These are phyloP conservation scores for Eristalis pertinax DNA, from an alignment of 2,888 invertebrate species.

Conservation along the genomic window DNA sequence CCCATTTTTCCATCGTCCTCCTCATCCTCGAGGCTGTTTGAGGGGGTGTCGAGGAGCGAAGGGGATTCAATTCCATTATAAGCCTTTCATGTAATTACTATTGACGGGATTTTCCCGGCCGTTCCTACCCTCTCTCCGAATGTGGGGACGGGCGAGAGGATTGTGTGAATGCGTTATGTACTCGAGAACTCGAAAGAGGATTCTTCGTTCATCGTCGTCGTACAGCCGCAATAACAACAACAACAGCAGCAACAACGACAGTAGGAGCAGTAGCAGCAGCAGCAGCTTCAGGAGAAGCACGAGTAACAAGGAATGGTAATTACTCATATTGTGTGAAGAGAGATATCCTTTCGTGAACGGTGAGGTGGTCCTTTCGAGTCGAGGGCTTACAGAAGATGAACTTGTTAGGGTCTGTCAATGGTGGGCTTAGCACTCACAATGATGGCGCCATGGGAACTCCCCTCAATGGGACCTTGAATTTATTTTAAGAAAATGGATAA, in stretches of 20 bases:
- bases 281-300: neutral
- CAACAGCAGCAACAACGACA: neutral
- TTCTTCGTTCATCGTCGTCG: neutral
- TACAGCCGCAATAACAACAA: neutral
- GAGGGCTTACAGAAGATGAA: neutral
- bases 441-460: neutral
- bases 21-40: neutral
- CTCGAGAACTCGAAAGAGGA: neutral
- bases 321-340: neutral
- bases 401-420: neutral
- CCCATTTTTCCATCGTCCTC: slow-evolving; percentile 1
- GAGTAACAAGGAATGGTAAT: neutral
- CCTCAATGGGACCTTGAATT: neutral
- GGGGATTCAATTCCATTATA: slow-evolving; percentile 52
- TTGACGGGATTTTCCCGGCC: slow-evolving; percentile 53
- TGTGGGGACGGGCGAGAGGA: neutral
- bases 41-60: neutral
- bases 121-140: neutral
- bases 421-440: neutral
- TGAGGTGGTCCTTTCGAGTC: neutral
- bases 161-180: slow-evolving; percentile 7
- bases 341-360: neutral
- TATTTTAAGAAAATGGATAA: neutral
- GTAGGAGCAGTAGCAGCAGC: too few relatives aligned
- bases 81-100: slow-evolving; percentile 63